phyloP scores from a whole-genome alignment of 2,888 invertebrate species.

The Nemotelus nigrinus region DNA sequence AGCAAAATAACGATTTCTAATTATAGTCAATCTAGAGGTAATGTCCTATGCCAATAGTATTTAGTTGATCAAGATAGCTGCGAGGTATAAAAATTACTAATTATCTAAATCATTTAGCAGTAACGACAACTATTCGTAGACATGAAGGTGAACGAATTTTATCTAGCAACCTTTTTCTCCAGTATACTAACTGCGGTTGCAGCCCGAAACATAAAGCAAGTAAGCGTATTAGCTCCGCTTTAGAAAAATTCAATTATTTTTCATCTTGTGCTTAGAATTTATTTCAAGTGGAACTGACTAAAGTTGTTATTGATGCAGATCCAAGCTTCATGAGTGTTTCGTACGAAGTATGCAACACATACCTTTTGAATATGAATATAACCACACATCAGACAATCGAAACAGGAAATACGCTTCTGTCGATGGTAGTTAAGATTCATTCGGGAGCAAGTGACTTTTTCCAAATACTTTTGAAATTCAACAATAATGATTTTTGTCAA shows the following conservation, averaged over 20 bases:
- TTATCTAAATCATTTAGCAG: background rate
- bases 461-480: background rate
- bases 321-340: background rate
- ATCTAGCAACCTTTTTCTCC: background rate
- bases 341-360: background rate
- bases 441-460: slow-evolving; percentile 6
- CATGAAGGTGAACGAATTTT: background rate
- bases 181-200: no score
- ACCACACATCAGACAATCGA: background rate
- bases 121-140: background rate
- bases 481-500: slow-evolving; percentile 10
- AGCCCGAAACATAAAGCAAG: background rate
- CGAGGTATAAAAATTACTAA: background rate
- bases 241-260: background rate
- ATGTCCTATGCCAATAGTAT: no score
- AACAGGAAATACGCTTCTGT: slow-evolving; percentile 10
- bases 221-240: background rate
- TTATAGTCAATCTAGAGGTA: no score
- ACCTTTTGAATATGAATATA: background rate
- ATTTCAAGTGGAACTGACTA: background rate
- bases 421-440: background rate
- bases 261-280: background rate
- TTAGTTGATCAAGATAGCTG: background rate
- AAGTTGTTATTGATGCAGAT: background rate
- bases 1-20: no score